Conservation (phyloP, 2,113 vertebrate genomes). For the Rhinolophus sinicus region DNA sequence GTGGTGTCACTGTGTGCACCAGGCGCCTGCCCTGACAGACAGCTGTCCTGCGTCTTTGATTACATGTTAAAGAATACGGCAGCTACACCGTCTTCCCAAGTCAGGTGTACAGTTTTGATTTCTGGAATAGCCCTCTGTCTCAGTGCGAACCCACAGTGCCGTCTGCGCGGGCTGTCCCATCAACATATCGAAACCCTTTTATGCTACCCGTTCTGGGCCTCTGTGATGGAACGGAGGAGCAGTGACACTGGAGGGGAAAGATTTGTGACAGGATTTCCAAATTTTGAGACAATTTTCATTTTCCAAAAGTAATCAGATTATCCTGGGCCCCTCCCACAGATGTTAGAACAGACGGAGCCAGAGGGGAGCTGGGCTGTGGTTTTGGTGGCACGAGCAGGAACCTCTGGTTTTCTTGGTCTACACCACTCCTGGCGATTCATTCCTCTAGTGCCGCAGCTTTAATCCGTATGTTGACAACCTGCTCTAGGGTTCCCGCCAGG, state of each 20-base stretch:
- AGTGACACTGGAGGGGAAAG: rapidly evolving
- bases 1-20: too few relatives aligned
- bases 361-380: rapidly evolving
- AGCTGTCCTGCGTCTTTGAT: rapidly evolving
- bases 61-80: rapidly evolving
- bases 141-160: too few relatives aligned
- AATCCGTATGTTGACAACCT: background rate
- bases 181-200: background rate
- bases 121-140: too few relatives aligned
- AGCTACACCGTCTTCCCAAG: rapidly evolving
- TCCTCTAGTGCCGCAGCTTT: too few relatives aligned
- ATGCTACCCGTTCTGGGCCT: rapidly evolving
- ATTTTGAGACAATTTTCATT: rapidly evolving
- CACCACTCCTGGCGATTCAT: too few relatives aligned
- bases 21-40: background rate
- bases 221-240: too few relatives aligned
- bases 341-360: rapidly evolving
- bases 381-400: background rate
- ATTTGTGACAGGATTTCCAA: background rate
- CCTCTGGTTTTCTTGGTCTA: background rate
- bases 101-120: background rate
- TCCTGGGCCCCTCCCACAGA: rapidly evolving
- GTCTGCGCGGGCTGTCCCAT: too few relatives aligned
- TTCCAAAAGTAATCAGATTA: rapidly evolving
- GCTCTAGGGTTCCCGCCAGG: too few relatives aligned